Conservation (phyloP, 2,888 invertebrate species). For the Drosophila histrio region DNA sequence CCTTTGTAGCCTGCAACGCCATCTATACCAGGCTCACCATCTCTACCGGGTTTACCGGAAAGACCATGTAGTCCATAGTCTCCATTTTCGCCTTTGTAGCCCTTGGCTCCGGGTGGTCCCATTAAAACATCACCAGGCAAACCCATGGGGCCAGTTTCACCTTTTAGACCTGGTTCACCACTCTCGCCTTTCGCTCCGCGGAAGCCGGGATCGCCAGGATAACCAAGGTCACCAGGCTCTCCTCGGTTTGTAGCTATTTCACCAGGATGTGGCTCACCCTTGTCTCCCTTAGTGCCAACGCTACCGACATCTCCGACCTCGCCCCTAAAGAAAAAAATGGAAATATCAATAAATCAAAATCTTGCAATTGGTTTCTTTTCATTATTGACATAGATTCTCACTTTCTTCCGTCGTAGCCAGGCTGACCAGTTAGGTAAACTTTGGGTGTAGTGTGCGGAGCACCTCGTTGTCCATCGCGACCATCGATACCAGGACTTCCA, state of each 20-base stretch:
- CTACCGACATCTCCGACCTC: conserved; percentile 85
- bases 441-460: conserved; percentile 80
- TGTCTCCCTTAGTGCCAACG: conserved; percentile 85
- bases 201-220: conserved; percentile 85
- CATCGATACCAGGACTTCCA: conserved; percentile 85
- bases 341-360: background rate
- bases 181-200: conserved; percentile 86
- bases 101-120: conserved; percentile 88
- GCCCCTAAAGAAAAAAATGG: conserved; percentile 75
- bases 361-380: background rate
- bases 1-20: conserved; percentile 84
- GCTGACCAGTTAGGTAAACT: conserved; percentile 76
- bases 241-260: conserved; percentile 85
- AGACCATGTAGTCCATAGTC: conserved; percentile 87
- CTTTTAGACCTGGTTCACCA: conserved; percentile 86
- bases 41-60: conserved; percentile 85
- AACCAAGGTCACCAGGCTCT: conserved; percentile 84
- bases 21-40: conserved; percentile 83
- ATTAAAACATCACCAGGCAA: conserved; percentile 83
- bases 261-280: conserved; percentile 86
- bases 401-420: conserved; percentile 77
- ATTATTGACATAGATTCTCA: conserved; percentile 50
- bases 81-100: conserved; percentile 88
- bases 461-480: conserved; percentile 86
- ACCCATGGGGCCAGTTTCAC: conserved; percentile 86